Percentiles rank a stretch among this genome's conserved stretches.
Evolutionary conservation across 2,888 invertebrate species (phyloP).

Genomic region (Lamproptera curius): DNA sequence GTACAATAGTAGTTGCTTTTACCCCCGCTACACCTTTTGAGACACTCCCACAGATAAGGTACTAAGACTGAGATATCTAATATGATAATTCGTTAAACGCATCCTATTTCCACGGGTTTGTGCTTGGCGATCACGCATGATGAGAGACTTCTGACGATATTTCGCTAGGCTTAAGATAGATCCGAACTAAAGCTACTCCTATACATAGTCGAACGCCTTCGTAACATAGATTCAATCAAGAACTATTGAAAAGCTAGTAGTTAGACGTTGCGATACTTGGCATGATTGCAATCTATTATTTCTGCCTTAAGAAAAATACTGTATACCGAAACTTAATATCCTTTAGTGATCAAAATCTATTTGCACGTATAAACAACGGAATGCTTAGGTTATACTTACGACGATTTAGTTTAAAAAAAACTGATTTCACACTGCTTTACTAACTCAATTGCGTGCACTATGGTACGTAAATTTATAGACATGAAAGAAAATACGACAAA

Average conservation of each 20-base stretch:
- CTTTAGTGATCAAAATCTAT: too few species aligned
- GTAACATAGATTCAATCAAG: neutral
- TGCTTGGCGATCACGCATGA: slow-evolving; percentile 21
- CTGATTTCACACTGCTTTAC: neutral
- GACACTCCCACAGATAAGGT: slow-evolving; percentile 38
- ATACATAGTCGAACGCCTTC: neutral
- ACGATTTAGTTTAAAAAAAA: too few species aligned
- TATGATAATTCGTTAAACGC: slow-evolving; percentile 25
- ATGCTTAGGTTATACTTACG: too few species aligned
- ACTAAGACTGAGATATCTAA: slow-evolving; percentile 16
- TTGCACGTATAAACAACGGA: neutral
- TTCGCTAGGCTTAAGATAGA: too few species aligned
- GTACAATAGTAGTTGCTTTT: slow-evolving; percentile 68
- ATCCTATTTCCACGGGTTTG: slow-evolving; percentile 26
- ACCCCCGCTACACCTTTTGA: slow-evolving; percentile 39
- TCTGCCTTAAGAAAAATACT: neutral
- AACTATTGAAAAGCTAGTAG: slow-evolving; percentile 3
- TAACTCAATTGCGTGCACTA: neutral
- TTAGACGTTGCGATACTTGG: slow-evolving; percentile 2
- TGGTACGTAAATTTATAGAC: neutral
- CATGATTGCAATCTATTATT: slow-evolving; percentile 2
- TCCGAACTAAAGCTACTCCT: neutral
- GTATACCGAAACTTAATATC: too few species aligned
- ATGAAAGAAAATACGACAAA: too few species aligned
- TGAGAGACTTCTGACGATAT: slow-evolving; percentile 2